Evolutionary conservation across 2,797 vertebrate genomes (phyloP).

Genomic region (Pangasius djambal): DNA sequence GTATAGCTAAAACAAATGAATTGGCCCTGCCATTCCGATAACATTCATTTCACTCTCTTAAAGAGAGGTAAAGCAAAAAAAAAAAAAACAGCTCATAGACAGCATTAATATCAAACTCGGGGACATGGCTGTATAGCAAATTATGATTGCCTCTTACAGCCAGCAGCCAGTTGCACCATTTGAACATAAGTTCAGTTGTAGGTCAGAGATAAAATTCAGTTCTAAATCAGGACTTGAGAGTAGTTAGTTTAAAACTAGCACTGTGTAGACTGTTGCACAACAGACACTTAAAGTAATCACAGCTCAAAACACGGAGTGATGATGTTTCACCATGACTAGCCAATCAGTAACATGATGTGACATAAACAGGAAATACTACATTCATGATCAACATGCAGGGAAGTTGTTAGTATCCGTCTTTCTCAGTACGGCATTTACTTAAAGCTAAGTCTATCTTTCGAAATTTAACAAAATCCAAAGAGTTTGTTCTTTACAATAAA

Average conservation of each 20-base stretch:
- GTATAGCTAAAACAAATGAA: neutral
- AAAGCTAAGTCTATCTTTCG: neutral
- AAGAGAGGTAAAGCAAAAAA: neutral
- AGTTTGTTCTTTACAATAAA: neutral
- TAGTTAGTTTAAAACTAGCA: neutral
- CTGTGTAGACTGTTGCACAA: neutral
- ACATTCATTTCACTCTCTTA: neutral
- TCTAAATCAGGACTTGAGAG: neutral
- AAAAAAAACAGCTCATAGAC: neutral
- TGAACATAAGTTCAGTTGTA: neutral
- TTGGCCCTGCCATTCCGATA: neutral
- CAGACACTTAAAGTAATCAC: too few species aligned
- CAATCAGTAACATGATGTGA: neutral
- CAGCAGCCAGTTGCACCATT: neutral
- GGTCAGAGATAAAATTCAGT: neutral
- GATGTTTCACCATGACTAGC: neutral
- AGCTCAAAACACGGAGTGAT: neutral
- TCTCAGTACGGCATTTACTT: neutral
- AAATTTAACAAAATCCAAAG: neutral
- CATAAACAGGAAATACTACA: neutral
- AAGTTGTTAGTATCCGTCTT: neutral
- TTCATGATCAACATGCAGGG: neutral
- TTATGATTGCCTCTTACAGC: neutral
- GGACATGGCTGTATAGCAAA: neutral
- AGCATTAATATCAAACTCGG: neutral